Evolutionary conservation across 2,797 vertebrate species (phyloP), one percentile per base, ranked within the genome.

Genomic region (Pipistrellus pygmaeus): DNA sequence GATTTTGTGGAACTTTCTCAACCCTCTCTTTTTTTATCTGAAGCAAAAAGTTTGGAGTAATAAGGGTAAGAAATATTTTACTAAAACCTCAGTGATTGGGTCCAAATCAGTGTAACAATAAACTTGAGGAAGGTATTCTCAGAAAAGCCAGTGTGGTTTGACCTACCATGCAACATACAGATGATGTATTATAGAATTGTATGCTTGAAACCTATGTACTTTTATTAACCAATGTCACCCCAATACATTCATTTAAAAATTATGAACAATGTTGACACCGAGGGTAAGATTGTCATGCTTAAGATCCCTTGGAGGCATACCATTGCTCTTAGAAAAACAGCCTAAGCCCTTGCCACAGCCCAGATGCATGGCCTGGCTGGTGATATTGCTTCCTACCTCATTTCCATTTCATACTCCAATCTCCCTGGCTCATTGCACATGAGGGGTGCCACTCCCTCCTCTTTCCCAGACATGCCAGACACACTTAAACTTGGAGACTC

Each of bases 41-140:
- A 72, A 64, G 17, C 32, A 73, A 57, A 66, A 7, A 6, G 60
- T 14, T 72, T 88, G 21, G 86, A 93, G 23, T 48, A 85, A 77
- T 83, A 73, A 84, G 2, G 23, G 0, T 55, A 35, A 88, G 84
- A 60, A 5, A 6, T 81, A 38, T 53, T 77, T 85, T 53, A 72
- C n/a, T 77, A 75, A 95, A 90, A 83, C 25, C 14, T 92, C 57
- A 32, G 4, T 41, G n/a, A 83, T 30, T 90, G 35, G 20, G 72
- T 53, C 51, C 6, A 73, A 82, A 88, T 23, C 13, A 88, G 5
- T 25, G 10, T 57, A 88, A 78, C 27, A 72, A 78, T 82, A 88
- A 78, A 51, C 55, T 62, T 55, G 12, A 87, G 48, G 4, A 85
- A 66, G 35, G 8, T 18, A 60, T 77, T 94, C 7, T 68, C 30